A percentile compares a stretch with the other conserved stretches of the same genome.
Evolutionary conservation across 2,888 invertebrate genomes (phyloP).

Genomic region (Liopterus haemorrhoidalis): DNA sequence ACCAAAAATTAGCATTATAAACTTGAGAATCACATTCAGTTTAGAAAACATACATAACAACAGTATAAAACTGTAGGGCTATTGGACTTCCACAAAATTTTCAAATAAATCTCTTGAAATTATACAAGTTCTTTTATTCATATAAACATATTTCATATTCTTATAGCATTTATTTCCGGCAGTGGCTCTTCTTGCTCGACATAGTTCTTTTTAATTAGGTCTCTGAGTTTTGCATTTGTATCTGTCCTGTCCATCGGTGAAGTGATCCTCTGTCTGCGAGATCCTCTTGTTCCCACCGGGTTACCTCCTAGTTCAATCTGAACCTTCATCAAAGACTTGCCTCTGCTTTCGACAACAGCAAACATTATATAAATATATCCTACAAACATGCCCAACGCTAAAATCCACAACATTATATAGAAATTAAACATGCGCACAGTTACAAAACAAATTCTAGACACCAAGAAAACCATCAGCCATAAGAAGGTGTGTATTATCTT

Average conservation of each 20-base stretch:
- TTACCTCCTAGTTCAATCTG: conserved; percentile 39
- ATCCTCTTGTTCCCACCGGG: conserved; percentile 36
- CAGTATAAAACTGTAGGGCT: conserved; percentile 44
- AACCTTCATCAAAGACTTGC: conserved; percentile 35
- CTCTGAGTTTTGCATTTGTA: no score
- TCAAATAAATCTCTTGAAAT: conserved; percentile 47
- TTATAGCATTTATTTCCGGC: no score
- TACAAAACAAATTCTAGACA: conserved; percentile 26
- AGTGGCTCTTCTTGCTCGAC: no score
- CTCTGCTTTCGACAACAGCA: conserved; percentile 35
- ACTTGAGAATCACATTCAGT: conserved; percentile 12
- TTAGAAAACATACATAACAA: conserved; percentile 31
- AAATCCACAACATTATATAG: conserved; percentile 20
- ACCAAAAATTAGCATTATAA: conserved; percentile 26
- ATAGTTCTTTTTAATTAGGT: no score
- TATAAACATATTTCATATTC: no score
- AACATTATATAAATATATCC: conserved; percentile 23
- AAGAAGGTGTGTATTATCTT: conserved; percentile 26
- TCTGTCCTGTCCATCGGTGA: no score
- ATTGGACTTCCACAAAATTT: conserved; percentile 49
- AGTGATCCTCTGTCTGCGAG: conserved; percentile 11
- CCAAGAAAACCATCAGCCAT: conserved; percentile 32
- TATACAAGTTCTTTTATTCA: no score
- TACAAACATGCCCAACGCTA: conserved; percentile 27
- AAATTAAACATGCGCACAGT: conserved; percentile 8